phyloP scores from a whole-genome alignment of 1,140 invertebrate species.

The Thereuonema tuberculata region DNA sequence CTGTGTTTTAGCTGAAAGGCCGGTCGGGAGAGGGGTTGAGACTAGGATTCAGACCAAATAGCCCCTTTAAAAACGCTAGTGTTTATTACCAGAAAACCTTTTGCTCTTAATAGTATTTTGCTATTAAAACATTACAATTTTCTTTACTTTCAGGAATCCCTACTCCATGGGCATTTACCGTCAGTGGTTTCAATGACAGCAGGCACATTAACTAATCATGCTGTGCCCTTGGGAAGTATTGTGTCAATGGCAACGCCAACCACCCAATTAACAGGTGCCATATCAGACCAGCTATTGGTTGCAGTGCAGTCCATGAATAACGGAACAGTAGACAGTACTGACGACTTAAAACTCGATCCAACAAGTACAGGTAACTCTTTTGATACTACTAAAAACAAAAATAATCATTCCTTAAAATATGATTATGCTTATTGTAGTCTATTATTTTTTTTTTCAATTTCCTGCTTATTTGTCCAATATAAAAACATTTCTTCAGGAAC shows the following conservation, averaged over 20 bases:
- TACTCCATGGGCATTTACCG: not conserved
- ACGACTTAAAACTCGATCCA: constrained; percentile 1
- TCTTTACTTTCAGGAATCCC: not conserved
- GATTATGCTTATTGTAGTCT: no score
- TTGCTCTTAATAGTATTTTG: no score
- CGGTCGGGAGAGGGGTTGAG: no score
- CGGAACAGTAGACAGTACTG: not conserved
- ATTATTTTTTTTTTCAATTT: no score
- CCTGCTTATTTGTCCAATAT: no score
- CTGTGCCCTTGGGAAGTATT: constrained; percentile 1
- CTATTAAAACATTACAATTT: no score
- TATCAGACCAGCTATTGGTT: not conserved
- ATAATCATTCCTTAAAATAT: not conserved
- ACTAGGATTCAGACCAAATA: no score
- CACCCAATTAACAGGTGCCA: not conserved
- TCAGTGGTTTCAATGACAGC: not conserved
- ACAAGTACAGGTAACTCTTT: not conserved
- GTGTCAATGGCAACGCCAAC: not conserved
- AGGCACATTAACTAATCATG: not conserved
- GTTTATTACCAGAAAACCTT: no score
- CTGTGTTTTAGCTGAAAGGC: no score
- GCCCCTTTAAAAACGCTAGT: no score
- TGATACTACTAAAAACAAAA: no score
- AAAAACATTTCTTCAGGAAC: no score
- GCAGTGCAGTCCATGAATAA: not conserved